Percentiles rank a stretch among this genome's conserved stretches.
Conservation (phyloP, 2,113 vertebrate genomes). For the Salminus brasiliensis region DNA sequence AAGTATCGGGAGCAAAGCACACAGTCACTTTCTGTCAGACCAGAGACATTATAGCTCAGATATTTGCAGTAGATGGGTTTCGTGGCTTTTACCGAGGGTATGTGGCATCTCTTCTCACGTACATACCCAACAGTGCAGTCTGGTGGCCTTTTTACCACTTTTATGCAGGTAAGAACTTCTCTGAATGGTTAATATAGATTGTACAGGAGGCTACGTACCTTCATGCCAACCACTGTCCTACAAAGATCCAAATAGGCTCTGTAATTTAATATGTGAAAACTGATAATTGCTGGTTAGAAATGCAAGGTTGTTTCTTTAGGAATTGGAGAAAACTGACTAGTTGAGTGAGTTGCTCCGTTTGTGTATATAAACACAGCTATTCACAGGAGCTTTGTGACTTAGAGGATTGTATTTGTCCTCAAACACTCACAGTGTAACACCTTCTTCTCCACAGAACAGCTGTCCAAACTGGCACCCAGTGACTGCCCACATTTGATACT, state of each 20-base stretch:
- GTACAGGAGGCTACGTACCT: not conserved
- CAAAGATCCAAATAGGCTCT: no score
- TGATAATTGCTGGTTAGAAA: no score
- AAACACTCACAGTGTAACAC: not conserved
- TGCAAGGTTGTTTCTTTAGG: no score
- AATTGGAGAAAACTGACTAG: no score
- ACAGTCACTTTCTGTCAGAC: slow-evolving; percentile 84
- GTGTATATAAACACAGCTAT: not conserved
- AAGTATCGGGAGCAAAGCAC: slow-evolving; percentile 60
- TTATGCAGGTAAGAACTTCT: slow-evolving; percentile 83
- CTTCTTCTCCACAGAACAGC: slow-evolving; percentile 79
- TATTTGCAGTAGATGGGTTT: slow-evolving; percentile 86
- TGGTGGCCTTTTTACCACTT: slow-evolving; percentile 99
- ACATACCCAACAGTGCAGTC: slow-evolving; percentile 95
- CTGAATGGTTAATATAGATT: not conserved
- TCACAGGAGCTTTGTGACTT: not conserved
- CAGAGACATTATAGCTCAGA: slow-evolving; percentile 89
- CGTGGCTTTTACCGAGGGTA: slow-evolving; percentile 94
- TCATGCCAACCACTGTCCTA: no score
- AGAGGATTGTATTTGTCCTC: not conserved
- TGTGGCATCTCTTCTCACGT: slow-evolving; percentile 92
- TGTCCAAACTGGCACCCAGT: slow-evolving; percentile 86
- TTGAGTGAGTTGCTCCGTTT: not conserved
- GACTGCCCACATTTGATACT: slow-evolving; percentile 93
- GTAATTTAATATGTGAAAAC: no score